Evolutionary conservation across 2,888 invertebrate genomes (phyloP).

Genomic region (Thymelicus acteon): DNA sequence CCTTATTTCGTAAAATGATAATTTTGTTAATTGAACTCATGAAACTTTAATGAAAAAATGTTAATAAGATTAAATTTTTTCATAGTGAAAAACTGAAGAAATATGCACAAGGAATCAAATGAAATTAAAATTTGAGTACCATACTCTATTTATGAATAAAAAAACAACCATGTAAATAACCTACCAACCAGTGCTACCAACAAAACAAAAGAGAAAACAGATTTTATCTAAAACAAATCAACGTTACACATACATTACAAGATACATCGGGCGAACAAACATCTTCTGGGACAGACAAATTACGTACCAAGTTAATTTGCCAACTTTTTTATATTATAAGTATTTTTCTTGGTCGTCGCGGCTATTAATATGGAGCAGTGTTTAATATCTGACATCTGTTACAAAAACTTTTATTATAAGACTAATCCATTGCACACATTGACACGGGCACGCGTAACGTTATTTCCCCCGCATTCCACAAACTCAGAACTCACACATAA

Average conservation of each 20-base stretch:
- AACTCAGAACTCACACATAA: slow-evolving; percentile 64
- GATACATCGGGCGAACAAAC: slow-evolving; percentile 26
- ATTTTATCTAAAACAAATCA: slow-evolving; percentile 36
- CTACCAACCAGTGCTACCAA: neutral
- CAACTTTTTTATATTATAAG: slow-evolving; percentile 81
- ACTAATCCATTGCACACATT: slow-evolving; percentile 82
- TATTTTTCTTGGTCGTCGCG: slow-evolving; percentile 72
- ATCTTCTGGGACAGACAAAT: slow-evolving; percentile 42
- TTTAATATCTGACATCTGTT: slow-evolving; percentile 85
- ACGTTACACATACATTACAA: slow-evolving; percentile 20
- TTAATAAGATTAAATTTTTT: no score
- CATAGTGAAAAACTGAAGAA: no score
- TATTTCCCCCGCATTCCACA: slow-evolving; percentile 52
- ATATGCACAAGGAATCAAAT: no score
- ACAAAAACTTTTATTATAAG: slow-evolving; percentile 85
- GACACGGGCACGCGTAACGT: slow-evolving; percentile 51
- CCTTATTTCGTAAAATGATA: no score
- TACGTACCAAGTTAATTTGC: slow-evolving; percentile 73
- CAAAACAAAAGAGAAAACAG: slow-evolving; percentile 5
- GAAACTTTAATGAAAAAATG: neutral
- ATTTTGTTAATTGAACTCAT: no score
- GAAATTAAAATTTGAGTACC: neutral
- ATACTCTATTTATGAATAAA: neutral
- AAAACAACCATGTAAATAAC: slow-evolving; percentile 1
- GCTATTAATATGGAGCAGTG: slow-evolving; percentile 81